Percentiles rank a stretch among this genome's conserved stretches.
Evolutionary conservation across 2,888 invertebrate genomes (phyloP).

Genomic region (Lottia gigantea): DNA sequence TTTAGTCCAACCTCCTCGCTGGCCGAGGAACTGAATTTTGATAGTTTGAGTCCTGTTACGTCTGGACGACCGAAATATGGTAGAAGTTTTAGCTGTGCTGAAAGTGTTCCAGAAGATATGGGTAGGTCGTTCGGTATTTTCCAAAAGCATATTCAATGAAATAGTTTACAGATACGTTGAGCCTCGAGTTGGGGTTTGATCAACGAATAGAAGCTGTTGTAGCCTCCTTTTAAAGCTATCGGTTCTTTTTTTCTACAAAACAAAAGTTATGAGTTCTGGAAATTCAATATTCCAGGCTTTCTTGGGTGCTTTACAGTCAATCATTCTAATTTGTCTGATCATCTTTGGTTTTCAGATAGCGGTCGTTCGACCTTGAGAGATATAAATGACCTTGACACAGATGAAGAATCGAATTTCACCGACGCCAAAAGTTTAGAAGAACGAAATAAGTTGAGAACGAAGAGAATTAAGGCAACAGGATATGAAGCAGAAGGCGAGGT

Average conservation of each 20-base stretch:
- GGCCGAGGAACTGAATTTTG: constrained; percentile 29
- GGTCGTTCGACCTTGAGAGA: constrained; percentile 69
- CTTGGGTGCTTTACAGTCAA: no score
- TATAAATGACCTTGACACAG: constrained; percentile 61
- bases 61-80: constrained; percentile 17
- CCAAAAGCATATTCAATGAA: no score
- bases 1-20: constrained; percentile 36
- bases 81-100: constrained; percentile 18
- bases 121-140: constrained; percentile 22
- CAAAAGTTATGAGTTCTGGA: no score
- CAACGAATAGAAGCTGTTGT: no score
- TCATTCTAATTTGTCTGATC: no score
- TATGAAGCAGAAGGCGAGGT: constrained; percentile 32
- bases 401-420: constrained; percentile 44
- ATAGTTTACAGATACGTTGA: no score
- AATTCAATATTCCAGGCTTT: no score
- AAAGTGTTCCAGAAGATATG: constrained; percentile 34
- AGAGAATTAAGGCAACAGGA: constrained; percentile 21
- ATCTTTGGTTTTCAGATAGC: constrained; percentile 63
- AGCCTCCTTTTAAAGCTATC: no score
- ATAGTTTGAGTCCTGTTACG: constrained; percentile 10
- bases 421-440: constrained; percentile 20
- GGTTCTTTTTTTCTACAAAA: no score
- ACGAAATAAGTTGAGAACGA: constrained; percentile 25
- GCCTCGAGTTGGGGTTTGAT: no score